Evolutionary conservation across 2,888 invertebrate species (phyloP).

Genomic region (Ptychoptera contaminata): DNA sequence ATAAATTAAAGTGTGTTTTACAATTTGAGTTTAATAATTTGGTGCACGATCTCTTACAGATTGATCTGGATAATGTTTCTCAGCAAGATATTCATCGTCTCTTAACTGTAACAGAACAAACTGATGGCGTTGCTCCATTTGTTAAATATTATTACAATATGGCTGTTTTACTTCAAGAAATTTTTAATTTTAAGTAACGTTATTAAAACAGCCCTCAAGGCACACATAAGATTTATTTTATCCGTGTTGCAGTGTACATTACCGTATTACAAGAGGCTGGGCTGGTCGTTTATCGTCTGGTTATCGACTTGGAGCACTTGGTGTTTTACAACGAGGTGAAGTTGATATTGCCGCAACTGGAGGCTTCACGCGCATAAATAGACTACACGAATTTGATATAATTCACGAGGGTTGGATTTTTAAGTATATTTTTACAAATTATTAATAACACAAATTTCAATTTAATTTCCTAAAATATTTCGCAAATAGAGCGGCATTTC

Average conservation of each 20-base stretch:
- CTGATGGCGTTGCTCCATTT: constrained; percentile 21
- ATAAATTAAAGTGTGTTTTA: not conserved
- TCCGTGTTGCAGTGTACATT: constrained; percentile 13
- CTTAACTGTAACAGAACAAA: constrained; percentile 16
- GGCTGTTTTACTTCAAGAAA: constrained; percentile 16
- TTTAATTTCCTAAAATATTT: not conserved
- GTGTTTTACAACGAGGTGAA: constrained; percentile 23
- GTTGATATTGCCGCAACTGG: constrained; percentile 26
- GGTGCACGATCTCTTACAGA: constrained; percentile 14
- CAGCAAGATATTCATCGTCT: constrained; percentile 17
- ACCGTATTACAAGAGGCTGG: constrained; percentile 26
- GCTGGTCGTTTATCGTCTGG: constrained; percentile 20
- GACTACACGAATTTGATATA: constrained; percentile 24
- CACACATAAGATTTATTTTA: too few species aligned
- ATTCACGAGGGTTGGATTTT: constrained; percentile 28
- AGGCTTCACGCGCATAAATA: constrained; percentile 22
- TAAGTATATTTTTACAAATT: constrained; percentile 10
- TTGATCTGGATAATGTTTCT: constrained; percentile 22
- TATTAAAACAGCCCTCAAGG: too few species aligned
- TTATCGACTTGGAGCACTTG: constrained; percentile 24
- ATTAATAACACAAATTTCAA: not conserved
- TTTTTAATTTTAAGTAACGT: constrained; percentile 20
- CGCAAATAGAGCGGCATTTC: constrained; percentile 15
- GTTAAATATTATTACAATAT: constrained; percentile 24
- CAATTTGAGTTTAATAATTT: not conserved